Evolutionary conservation across 1,140 invertebrate species (phyloP).

Genomic region (Mesaphorura yosii): DNA sequence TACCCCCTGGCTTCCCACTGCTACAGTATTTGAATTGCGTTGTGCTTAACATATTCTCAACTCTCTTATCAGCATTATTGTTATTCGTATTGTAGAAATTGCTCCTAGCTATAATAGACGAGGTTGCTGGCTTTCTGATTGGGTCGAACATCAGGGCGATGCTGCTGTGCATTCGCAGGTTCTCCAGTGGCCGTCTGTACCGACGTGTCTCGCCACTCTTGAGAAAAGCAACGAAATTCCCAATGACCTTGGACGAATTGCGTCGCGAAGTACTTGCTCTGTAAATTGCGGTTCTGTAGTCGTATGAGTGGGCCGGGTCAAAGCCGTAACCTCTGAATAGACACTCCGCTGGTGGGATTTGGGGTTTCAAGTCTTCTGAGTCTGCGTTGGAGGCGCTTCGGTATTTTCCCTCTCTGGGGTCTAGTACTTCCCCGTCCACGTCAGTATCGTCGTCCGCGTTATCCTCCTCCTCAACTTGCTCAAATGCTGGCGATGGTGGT

Average conservation of each 20-base stretch:
- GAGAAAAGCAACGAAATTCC: constrained; percentile 4
- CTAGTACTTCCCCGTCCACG: not conserved
- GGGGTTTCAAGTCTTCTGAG: too few species aligned
- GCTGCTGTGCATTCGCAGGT: not conserved
- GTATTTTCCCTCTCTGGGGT: too few species aligned
- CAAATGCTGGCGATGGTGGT: too few species aligned
- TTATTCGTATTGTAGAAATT: not conserved
- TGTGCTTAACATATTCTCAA: not conserved
- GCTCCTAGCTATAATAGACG: not conserved
- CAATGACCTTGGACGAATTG: not conserved
- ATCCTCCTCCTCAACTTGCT: not conserved
- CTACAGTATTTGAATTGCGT: too few species aligned
- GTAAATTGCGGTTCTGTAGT: constrained; percentile 3
- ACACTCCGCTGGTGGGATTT: constrained; percentile 2
- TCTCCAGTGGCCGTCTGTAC: not conserved
- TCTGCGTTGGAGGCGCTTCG: too few species aligned
- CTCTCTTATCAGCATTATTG: not conserved
- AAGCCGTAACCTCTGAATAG: not conserved
- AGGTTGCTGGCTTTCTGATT: not conserved
- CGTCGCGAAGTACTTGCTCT: too few species aligned
- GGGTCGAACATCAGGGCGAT: not conserved
- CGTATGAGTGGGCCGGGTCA: not conserved
- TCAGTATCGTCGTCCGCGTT: not conserved
- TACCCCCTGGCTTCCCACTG: too few species aligned
- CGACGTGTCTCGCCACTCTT: not conserved